phyloP scores from a whole-genome alignment of 2,888 invertebrate species.

The Brenthis ino region DNA sequence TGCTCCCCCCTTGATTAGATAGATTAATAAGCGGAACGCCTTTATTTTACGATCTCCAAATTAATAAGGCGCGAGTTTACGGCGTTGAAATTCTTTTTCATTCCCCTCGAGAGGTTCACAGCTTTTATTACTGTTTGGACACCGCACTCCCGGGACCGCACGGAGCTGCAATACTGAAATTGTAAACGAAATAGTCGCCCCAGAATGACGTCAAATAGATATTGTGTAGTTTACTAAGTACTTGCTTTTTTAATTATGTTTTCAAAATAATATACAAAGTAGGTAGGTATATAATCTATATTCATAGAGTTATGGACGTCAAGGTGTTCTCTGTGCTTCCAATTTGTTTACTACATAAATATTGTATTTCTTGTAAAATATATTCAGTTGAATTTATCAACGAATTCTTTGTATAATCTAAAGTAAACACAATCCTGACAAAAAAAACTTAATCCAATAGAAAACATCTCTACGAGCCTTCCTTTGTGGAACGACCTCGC shows the following conservation, averaged over 20 bases:
- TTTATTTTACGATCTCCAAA: constrained; percentile 45
- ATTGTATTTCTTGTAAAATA: too few relatives aligned
- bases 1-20: constrained; percentile 41
- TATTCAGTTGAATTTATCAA: too few relatives aligned
- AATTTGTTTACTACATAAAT: too few relatives aligned
- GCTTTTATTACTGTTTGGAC: constrained; percentile 42
- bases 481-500: too few relatives aligned
- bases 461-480: too few relatives aligned
- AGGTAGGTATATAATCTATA: too few relatives aligned
- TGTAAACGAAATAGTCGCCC: constrained; percentile 22
- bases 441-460: too few relatives aligned
- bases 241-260: background rate
- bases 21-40: constrained; percentile 45
- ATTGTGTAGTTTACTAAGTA: background rate
- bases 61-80: constrained; percentile 46
- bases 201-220: constrained; percentile 6
- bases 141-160: constrained; percentile 34
- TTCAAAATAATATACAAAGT: too few relatives aligned
- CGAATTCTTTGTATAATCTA: too few relatives aligned
- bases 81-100: constrained; percentile 37
- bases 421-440: too few relatives aligned
- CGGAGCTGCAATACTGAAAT: constrained; percentile 24
- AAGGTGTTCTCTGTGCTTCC: too few relatives aligned
- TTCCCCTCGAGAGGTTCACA: constrained; percentile 31
- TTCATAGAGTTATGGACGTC: too few relatives aligned